Evolutionary conservation across 1,140 invertebrate genomes (phyloP).

Genomic region (Drosophila simulans): DNA sequence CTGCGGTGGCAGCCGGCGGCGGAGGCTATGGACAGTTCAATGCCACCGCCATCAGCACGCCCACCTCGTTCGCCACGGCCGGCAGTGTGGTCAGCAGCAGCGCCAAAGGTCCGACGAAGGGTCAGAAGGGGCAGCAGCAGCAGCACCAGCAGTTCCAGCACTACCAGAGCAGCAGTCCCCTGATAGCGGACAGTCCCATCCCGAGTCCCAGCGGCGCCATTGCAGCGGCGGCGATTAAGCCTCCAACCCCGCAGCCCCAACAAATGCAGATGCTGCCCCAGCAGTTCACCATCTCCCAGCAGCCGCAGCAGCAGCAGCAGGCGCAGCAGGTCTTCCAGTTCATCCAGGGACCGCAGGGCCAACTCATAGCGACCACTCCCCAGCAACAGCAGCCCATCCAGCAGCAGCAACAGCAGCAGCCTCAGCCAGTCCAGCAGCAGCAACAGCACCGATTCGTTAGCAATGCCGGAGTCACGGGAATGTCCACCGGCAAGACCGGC

Average conservation of each 20-base stretch:
- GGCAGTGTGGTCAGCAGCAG: constrained; percentile 80
- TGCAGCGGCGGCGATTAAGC: constrained; percentile 76
- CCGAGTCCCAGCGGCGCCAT: constrained; percentile 78
- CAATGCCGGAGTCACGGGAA: constrained; percentile 59
- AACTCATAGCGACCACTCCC: constrained; percentile 73
- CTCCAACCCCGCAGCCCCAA: constrained; percentile 76
- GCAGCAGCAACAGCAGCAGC: constrained; percentile 49
- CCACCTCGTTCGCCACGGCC: constrained; percentile 75
- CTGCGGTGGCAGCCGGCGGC: constrained; percentile 25
- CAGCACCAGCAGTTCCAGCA: constrained; percentile 73
- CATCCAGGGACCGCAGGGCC: constrained; percentile 80
- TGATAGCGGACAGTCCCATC: constrained; percentile 82
- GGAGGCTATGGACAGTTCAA: constrained; percentile 44
- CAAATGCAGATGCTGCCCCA: constrained; percentile 79
- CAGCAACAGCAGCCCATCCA: constrained; percentile 43
- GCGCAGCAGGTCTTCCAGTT: constrained; percentile 81
- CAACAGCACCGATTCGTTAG: constrained; percentile 61
- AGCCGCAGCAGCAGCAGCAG: constrained; percentile 61
- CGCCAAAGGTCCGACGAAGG: constrained; percentile 81
- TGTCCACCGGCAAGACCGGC: constrained; percentile 64
- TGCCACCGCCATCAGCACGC: constrained; percentile 65
- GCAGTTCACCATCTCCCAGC: constrained; percentile 75
- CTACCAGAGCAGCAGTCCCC: constrained; percentile 82
- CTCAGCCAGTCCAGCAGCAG: constrained; percentile 52
- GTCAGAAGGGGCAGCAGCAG: constrained; percentile 73